Base-by-base conservation (phyloP, 2,888 invertebrate genomes). In the Euzetes globulus region DNA sequence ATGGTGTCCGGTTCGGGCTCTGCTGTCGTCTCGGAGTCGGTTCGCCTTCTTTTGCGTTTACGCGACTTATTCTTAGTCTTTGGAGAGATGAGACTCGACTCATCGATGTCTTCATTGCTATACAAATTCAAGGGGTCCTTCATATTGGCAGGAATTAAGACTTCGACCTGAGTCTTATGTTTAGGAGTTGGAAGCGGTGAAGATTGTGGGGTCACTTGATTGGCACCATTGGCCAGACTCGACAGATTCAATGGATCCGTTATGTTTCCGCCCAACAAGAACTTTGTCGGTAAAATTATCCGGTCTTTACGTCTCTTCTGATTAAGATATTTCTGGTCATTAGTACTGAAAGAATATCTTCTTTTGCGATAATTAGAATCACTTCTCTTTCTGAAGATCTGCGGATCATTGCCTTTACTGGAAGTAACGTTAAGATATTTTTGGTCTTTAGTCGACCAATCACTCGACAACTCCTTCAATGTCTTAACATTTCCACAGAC, bases 171-270 rank as follows among this genome's bases (percentile, higher is more conserved):
- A 22, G 80, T 79, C 7, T 80, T 78, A 70, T 88, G 88, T 60
- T 87, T 89, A n/a, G 91, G 91, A 52, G 90, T 90, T 73, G 92
- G 90, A 81, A 93, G 83, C 0, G 96, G 96, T 75, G 95, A 95
- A 41, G 93, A 92, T 81, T 92, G 90, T 72, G 95, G 95, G 19
- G 95, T 95, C 0, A 90, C 89, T n/a, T 77, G 76, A 72, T 78
- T 77, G 19, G 75, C 76, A 33, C 81, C 79, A 90, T 80, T 81
- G 13, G 80, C 92, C 80, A 97, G 86, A 81, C 94, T 94, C 81
- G 92, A 94, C 76, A 97, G 84, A 84, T 97, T 97, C 65, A 97
- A 84, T 0, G 96, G 97, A 85, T 97, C 97, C 79, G 90, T 90
- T 79, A 95, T 95, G 83, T 94, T 96, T 11, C 96, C 97, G 63